phyloP scores from a whole-genome alignment of 2,888 invertebrate species.

The Epirrita christyi region DNA sequence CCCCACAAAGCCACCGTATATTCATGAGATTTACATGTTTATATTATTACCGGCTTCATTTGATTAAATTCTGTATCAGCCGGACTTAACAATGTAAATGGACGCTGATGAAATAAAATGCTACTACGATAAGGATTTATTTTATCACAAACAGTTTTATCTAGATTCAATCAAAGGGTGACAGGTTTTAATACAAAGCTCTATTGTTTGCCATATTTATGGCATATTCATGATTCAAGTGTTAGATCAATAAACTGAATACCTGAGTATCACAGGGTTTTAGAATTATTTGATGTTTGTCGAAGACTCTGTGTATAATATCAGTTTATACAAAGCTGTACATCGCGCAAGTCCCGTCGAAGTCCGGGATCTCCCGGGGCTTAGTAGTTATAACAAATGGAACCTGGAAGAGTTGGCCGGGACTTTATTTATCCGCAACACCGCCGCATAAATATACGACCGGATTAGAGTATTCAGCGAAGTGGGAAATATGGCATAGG shows the following conservation, averaged over 20 bases:
- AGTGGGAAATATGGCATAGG: slow-evolving; percentile 50
- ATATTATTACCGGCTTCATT: slow-evolving; percentile 6
- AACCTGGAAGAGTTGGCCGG: slow-evolving; percentile 63
- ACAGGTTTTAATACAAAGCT: slow-evolving; percentile 35
- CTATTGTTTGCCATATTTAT: slow-evolving; percentile 37
- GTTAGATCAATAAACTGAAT: slow-evolving; percentile 18
- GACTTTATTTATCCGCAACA: slow-evolving; percentile 66
- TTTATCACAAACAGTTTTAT: slow-evolving; percentile 32
- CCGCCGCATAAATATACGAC: slow-evolving; percentile 66
- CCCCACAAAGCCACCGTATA: too few species aligned
- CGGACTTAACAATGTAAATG: slow-evolving; percentile 19
- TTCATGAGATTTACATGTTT: too few species aligned
- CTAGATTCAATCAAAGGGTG: slow-evolving; percentile 36
- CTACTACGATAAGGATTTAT: slow-evolving; percentile 19
- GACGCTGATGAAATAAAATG: slow-evolving; percentile 18
- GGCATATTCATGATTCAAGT: slow-evolving; percentile 20
- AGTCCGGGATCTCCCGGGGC: slow-evolving; percentile 57
- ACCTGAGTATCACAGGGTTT: neutral
- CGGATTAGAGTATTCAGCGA: slow-evolving; percentile 70
- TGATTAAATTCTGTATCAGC: slow-evolving; percentile 20
- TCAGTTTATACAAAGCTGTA: slow-evolving; percentile 45
- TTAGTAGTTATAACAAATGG: slow-evolving; percentile 73
- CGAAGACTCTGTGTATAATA: slow-evolving; percentile 33
- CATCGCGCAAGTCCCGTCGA: slow-evolving; percentile 50
- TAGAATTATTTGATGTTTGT: slow-evolving; percentile 30